Base-by-base conservation (phyloP, 2,888 invertebrate genomes). In the Idaea straminata region DNA sequence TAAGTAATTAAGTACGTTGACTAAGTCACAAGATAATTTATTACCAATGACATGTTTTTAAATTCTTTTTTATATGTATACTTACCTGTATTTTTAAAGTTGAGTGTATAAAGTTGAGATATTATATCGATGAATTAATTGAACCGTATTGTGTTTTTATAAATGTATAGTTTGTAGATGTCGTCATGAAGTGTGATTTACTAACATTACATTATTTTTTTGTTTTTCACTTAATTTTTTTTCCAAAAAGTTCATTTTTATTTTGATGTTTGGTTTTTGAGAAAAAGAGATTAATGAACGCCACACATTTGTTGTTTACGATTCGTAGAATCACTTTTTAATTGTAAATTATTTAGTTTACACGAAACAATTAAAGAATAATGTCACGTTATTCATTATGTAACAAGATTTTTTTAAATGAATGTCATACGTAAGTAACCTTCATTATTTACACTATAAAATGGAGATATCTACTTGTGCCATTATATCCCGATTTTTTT, bases 21-120 rank as follows among this genome's bases (percentile, higher is more conserved):
- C 92, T 92, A 92, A 92, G 92, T 92, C 92, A 92, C 90, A 82
- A 89, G 83, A 89, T 92, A 92, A 92, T 91, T 92, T 91, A 92
- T 92, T 92, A 91, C 92, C 92, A 92, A 92, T 92, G 92, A 92
- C 85, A 86, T 87, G 88, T 91, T 92, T 91, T 91, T 89, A 84
- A 90, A 87, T 85, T 87, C 82, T 84, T 87, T 88, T 85, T 82
- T 84, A 82, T 83, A 79, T 81, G 47, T 47, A 47, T 7, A 4
- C 10, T 3, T 47, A 79, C 79, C 75, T 83, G 79, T 85, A 66
- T 87, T 88, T 87, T 85, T 88, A 86, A 84, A 88, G 83, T 82
- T 82, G 78, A 83, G 80, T 87, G 84, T 88, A 85, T 81, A 88
- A 85, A 85, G 83, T 84, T 84, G 83, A 86, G 75, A 85, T 85